Evolutionary conservation across 2,113 vertebrate genomes (phyloP), one percentile per base, ranked within the genome.

Genomic region (Motacilla tschutschensis): DNA sequence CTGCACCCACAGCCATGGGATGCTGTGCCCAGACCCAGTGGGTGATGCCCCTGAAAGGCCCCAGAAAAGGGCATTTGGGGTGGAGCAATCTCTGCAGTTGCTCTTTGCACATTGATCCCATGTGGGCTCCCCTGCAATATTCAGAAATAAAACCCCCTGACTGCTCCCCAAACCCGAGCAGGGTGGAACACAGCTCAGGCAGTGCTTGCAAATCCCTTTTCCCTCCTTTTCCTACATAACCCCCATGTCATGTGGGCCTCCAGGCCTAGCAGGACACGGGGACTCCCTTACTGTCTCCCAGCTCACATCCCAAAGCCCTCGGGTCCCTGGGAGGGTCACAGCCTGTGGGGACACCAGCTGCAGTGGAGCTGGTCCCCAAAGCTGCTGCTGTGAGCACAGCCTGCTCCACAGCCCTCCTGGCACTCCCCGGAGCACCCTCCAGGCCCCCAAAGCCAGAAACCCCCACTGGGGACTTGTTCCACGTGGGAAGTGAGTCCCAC

Each of bases 291-390:
- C 46, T 80, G 6, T 35, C 36, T 58, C 53, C 53, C 53, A 29
- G 19, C 35, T 51, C 36, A 33, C 29, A 96, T 94, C 26, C 80
- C 87, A 77, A 88, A 88, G 33, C 8, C 86, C 26, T 35, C 53
- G 17, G 8, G 22, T 64, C 40, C 22, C 31, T 64, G 40, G 1
- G 6, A 67, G 72, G 57, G 62, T 65, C 41, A 44, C 80, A 93
- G 71, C 12, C 70, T 33, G 21, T 16, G 48, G 46, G 2, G 1
- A 38, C 7, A 26, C 38, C 31, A 24, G 44, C 41, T 64, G 35
- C 43, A 12, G 41, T 10, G 60, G 50, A 75, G 10, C 62, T 55
- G 50, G 14, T n/a, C 8, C 24, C 75, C 5, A 63, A 6, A 29
- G 17, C 70, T 11, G 8, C 36, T 40, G 72, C 31, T 75, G 33